These are phyloP conservation scores for Fulmarus glacialis DNA, from an alignment of 2,113 vertebrate genomes.

Conservation along the genomic window DNA sequence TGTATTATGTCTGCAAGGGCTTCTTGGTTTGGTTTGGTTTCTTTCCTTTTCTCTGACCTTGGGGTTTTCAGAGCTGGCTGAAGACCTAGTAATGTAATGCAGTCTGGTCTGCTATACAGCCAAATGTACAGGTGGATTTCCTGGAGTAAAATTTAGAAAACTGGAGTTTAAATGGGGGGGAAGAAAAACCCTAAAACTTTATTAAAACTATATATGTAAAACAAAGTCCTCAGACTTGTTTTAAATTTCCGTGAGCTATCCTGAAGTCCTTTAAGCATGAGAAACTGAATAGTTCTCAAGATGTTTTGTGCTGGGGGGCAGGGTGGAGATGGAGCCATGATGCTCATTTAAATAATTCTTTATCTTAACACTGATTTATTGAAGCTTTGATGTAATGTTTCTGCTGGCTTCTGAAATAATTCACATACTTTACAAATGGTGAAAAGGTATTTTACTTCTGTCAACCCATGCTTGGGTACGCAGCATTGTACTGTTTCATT, in stretches of 20 bases:
- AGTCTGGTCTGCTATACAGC: not conserved
- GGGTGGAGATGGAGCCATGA: conserved; percentile 14
- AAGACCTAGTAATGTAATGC: not conserved
- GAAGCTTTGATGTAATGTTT: conserved; percentile 29
- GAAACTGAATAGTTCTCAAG: conserved; percentile 16
- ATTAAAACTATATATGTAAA: not conserved
- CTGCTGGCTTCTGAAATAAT: not conserved
- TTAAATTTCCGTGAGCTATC: not conserved
- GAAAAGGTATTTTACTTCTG: not conserved
- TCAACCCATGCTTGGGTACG: not conserved
- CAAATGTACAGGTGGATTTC: not conserved
- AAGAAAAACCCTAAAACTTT: not conserved
- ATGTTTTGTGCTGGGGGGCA: conserved; percentile 20
- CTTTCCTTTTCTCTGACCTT: not conserved
- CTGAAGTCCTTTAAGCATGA: conserved; percentile 33
- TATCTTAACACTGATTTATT: not conserved
- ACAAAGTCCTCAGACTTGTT: not conserved
- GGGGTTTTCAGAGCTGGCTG: not conserved
- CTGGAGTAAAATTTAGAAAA: not conserved
- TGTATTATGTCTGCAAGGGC: not conserved
- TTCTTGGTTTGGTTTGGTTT: not conserved
- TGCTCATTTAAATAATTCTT: not conserved
- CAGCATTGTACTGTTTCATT: not conserved
- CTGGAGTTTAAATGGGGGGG: not conserved
- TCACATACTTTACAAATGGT: not conserved